Percentiles rank a stretch among this genome's conserved stretches.
Conservation (phyloP, 2,888 invertebrate species). For the Caenorhabditis sp. region DNA sequence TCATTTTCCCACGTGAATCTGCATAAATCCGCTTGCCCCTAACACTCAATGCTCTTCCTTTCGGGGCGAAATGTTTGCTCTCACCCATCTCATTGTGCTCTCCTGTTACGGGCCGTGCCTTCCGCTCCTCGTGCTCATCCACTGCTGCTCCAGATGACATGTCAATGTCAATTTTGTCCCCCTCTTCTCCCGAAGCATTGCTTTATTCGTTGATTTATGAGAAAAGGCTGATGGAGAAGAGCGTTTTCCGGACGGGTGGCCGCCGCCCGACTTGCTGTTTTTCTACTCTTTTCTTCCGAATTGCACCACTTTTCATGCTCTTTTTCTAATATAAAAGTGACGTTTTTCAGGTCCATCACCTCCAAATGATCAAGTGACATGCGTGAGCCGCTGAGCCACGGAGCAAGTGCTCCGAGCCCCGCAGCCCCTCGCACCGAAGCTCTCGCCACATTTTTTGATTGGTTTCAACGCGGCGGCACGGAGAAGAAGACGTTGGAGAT, state of each 20-base stretch:
- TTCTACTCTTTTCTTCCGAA: too few species aligned
- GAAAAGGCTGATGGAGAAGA: not conserved
- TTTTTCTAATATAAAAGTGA: not conserved
- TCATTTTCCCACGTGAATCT: conserved; percentile 48
- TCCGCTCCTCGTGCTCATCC: conserved; percentile 19
- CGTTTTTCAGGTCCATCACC: conserved; percentile 2
- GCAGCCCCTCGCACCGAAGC: conserved; percentile 20
- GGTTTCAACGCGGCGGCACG: conserved; percentile 19
- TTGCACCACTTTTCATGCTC: too few species aligned
- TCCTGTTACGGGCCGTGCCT: conserved; percentile 37
- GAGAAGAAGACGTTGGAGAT: conserved; percentile 27
- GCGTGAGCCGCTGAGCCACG: conserved; percentile 40
- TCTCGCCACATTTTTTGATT: conserved; percentile 7
- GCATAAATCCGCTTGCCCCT: conserved; percentile 28
- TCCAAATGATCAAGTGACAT: conserved; percentile 27
- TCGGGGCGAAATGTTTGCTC: conserved; percentile 36
- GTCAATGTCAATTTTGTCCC: conserved; percentile 41
- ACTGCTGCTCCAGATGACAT: conserved; percentile 53
- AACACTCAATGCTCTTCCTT: conserved; percentile 24
- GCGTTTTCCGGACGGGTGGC: not conserved
- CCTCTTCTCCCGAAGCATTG: not conserved
- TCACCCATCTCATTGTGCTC: conserved; percentile 47
- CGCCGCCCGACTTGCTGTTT: too few species aligned
- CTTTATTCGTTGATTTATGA: conserved; percentile 34
- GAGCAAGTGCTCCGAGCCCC: conserved; percentile 18